phyloP scores from a whole-genome alignment of 2,888 invertebrate species.

The Oscheius myriophilus region DNA sequence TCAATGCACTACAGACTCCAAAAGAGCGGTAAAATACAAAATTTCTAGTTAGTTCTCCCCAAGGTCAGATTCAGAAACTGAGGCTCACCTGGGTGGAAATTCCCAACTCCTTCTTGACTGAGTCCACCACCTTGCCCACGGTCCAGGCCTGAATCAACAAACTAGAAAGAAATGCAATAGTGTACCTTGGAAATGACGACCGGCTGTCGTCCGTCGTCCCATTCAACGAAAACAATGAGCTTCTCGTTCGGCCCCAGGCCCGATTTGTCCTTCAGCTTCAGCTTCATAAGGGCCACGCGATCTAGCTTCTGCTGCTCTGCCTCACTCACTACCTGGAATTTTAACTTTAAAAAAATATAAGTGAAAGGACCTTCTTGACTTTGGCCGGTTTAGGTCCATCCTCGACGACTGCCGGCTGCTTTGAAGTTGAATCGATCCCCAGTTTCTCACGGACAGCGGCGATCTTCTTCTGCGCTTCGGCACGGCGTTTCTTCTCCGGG shows the following conservation, averaged over 20 bases:
- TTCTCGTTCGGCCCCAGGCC: not conserved
- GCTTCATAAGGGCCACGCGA: constrained; percentile 28
- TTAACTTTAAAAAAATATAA: too few species aligned
- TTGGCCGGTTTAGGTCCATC: too few species aligned
- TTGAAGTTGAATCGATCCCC: too few species aligned
- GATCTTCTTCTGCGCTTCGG: too few species aligned
- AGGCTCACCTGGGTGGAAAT: not conserved
- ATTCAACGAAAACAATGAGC: constrained; percentile 28
- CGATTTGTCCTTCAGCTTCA: constrained; percentile 23
- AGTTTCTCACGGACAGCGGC: too few species aligned
- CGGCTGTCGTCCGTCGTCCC: constrained; percentile 22
- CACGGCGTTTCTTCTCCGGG: too few species aligned
- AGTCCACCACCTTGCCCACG: constrained; percentile 15
- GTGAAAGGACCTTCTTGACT: too few species aligned
- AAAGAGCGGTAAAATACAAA: too few species aligned
- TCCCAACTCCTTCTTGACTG: constrained; percentile 5
- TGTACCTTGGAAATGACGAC: constrained; percentile 20
- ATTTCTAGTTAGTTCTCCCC: too few species aligned
- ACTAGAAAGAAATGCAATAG: not conserved
- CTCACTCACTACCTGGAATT: too few species aligned
- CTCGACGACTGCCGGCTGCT: too few species aligned
- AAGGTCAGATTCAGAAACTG: not conserved
- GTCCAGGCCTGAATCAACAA: constrained; percentile 11
- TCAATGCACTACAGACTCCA: too few species aligned
- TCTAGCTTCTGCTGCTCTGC: constrained; percentile 24